Conservation (phyloP, 2,113 vertebrate species). For the Pygoscelis adeliae region DNA sequence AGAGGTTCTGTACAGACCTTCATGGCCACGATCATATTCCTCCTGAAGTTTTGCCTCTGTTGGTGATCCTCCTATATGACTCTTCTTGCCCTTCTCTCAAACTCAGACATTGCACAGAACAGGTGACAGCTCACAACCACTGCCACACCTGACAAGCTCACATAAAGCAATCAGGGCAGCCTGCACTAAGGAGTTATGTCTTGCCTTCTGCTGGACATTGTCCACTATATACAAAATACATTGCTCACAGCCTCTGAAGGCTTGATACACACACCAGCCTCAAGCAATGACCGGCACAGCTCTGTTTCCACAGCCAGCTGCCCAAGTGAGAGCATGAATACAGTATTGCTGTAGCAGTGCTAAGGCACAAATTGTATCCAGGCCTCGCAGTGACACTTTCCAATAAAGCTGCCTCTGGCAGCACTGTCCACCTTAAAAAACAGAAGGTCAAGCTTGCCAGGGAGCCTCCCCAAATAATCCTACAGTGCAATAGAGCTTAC, state of each 20-base stretch:
- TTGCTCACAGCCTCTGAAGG: neutral
- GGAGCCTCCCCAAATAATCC: neutral
- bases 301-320: neutral
- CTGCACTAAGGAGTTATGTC: neutral
- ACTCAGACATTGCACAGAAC: neutral
- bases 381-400: neutral
- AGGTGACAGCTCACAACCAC: neutral
- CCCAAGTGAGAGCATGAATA: neutral
- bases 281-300: neutral
- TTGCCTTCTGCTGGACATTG: neutral
- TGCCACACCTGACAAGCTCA: neutral
- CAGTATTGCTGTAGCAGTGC: neutral
- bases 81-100: neutral
- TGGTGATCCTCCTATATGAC: neutral
- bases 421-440: neutral
- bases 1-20: neutral
- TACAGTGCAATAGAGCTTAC: neutral
- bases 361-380: neutral
- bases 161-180: neutral
- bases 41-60: neutral
- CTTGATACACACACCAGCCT: neutral
- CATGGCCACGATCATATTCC: neutral
- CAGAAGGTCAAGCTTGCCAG: neutral
- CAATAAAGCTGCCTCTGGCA: neutral
- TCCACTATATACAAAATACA: fast-evolving